Percentiles rank a stretch among this genome's conserved stretches.
Conservation (phyloP, 2,797 vertebrate species). For the Spinibarbus caldwelli region DNA sequence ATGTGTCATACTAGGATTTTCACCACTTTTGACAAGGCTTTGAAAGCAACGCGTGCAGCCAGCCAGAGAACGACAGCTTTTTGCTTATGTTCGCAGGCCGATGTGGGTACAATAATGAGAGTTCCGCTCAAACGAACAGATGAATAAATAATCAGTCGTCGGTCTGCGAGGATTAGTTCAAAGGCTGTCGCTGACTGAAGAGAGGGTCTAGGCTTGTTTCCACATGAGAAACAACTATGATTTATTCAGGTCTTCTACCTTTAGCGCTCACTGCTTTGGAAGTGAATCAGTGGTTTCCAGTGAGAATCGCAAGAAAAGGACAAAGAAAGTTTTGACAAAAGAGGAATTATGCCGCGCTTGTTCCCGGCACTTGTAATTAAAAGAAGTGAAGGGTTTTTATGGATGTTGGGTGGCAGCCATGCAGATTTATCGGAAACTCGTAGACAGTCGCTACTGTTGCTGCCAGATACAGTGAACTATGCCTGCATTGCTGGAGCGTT, state of each 20-base stretch:
- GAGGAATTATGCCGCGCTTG: slow-evolving; percentile 38
- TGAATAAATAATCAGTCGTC: slow-evolving; percentile 81
- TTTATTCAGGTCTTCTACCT: slow-evolving; percentile 55
- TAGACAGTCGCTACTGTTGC: slow-evolving; percentile 48
- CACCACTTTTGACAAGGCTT: slow-evolving; percentile 59
- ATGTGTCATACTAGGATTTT: slow-evolving; percentile 50
- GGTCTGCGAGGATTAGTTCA: slow-evolving; percentile 80
- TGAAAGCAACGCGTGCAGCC: slow-evolving; percentile 35
- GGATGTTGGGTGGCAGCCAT: slow-evolving; percentile 49
- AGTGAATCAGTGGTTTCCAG: slow-evolving; percentile 11
- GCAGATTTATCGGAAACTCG: slow-evolving; percentile 53
- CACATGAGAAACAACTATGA: slow-evolving; percentile 66
- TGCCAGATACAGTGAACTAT: slow-evolving; percentile 52
- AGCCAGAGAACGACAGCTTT: slow-evolving; percentile 39
- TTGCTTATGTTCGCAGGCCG: slow-evolving; percentile 66
- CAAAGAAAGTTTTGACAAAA: slow-evolving; percentile 51
- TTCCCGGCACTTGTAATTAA: slow-evolving; percentile 55
- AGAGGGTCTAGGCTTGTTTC: slow-evolving; percentile 61
- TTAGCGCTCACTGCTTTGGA: slow-evolving; percentile 35
- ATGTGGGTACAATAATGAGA: slow-evolving; percentile 80
- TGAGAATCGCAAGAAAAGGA: slow-evolving; percentile 4
- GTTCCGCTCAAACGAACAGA: slow-evolving; percentile 77
- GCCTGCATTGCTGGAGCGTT: slow-evolving; percentile 34
- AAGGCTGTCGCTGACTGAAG: slow-evolving; percentile 74
- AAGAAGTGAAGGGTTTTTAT: slow-evolving; percentile 56